Base-by-base conservation (phyloP, 2,888 invertebrate genomes). In the Cantharis rufa region DNA sequence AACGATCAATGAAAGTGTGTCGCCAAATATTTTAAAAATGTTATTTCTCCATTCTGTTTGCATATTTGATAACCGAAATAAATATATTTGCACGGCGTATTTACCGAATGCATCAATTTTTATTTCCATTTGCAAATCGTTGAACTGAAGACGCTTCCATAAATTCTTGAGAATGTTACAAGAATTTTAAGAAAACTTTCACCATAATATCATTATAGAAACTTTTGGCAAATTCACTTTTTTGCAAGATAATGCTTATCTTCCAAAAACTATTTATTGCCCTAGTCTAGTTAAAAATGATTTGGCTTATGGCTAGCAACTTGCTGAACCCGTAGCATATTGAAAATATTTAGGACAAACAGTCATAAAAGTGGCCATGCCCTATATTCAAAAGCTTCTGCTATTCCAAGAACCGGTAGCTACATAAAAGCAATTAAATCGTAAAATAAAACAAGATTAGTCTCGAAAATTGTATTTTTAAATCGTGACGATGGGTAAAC, bases 391-490 rank as follows among this genome's bases (percentile, higher is more conserved):
- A 63, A 63, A 24, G 61, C 16, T 69, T n/a, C 24, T 70, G 16
- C 24, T 27, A 63, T 72, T 70, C 75, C 66, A 70, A 72, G 70
- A 63, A 81, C 78, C 83, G 78, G 83, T 83, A 83, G 83, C 82
- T 27, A 70, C 27, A 76, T 78, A 79, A 80, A 78, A 70, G 78
- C 83, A 82, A 83, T 83, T 82, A 82, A 78, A 82, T 82, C 79
- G 79, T 83, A 83, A 83, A 82, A 79, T 76, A 79, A 76, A 80
- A 79, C 81, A 78, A 82, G 80, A 82, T 82, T 70, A 73, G 78
- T 78, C 79, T 80, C 75, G 28, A 72, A 79, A 79, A 81, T 71
- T 70, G 68, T 68, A 66, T 48, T 62, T n/a, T 69, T 63, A 24
- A 28, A 71, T 69, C 15, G 68, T 70, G 71, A 72, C 10, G 73